Conservation (phyloP, 2,113 vertebrate genomes). For the Turnix velox region DNA sequence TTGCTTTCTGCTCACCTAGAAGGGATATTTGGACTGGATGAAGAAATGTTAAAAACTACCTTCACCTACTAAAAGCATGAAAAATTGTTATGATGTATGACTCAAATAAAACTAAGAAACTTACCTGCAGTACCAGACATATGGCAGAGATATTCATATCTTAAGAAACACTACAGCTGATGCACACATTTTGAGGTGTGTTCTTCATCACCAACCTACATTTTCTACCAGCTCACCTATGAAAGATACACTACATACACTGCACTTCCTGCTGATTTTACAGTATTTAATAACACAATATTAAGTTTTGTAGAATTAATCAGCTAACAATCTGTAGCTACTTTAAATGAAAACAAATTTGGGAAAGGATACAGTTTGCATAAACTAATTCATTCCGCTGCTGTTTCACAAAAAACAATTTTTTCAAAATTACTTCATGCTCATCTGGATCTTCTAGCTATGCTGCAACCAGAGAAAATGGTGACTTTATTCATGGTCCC, state of each 20-base stretch:
- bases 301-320: not conserved
- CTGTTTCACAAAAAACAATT: not conserved
- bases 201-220: not conserved
- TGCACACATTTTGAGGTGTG: fast-evolving
- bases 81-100: not conserved
- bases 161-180: not conserved
- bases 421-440: not conserved
- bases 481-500: not conserved
- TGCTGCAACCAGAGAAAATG: not conserved
- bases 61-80: not conserved
- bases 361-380: not conserved
- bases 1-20: not conserved
- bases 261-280: not conserved
- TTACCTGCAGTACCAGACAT: not conserved
- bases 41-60: not conserved
- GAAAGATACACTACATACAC: not conserved
- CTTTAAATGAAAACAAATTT: not conserved
- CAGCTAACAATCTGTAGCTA: not conserved
- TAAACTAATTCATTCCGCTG: not conserved
- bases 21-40: not conserved
- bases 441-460: not conserved
- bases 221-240: not conserved
- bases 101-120: not conserved
- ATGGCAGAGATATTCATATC: not conserved
- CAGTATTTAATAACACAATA: not conserved